These are phyloP conservation scores for Paralichthys olivaceus DNA, from an alignment of 2,113 vertebrate genomes.

Conservation along the genomic window DNA sequence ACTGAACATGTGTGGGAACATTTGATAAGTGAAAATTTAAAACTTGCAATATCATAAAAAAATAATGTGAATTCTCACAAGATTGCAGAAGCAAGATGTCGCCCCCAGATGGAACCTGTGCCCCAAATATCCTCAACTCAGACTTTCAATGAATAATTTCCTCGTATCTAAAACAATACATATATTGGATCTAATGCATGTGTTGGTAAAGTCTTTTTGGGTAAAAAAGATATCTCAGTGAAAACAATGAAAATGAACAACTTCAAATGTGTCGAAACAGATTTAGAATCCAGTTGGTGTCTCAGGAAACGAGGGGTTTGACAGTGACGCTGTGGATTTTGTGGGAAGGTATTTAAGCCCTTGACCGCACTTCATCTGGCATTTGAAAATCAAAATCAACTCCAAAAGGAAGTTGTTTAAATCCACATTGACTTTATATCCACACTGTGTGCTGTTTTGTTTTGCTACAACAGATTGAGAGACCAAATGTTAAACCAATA, in stretches of 20 bases:
- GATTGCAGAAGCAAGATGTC: neutral
- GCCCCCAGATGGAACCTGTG: neutral
- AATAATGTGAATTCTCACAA: conserved; percentile 2
- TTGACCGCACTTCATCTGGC: neutral
- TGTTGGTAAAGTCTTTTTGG: neutral
- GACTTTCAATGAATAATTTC: neutral
- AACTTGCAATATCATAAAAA: neutral
- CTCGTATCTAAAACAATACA: neutral
- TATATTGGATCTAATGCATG: too few species aligned
- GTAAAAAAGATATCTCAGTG: neutral
- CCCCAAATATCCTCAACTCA: neutral
- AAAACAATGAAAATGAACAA: neutral
- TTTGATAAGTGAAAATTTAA: conserved; percentile 8
- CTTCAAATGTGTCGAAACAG: too few species aligned
- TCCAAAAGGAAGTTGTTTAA: neutral
- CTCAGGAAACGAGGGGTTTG: neutral
- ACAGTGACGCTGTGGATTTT: neutral
- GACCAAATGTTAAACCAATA: too few species aligned
- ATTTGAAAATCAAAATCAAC: neutral
- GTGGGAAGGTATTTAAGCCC: neutral
- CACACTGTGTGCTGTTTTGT: too few species aligned
- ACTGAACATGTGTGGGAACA: neutral
- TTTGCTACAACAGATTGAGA: too few species aligned
- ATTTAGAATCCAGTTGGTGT: neutral
- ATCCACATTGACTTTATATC: neutral